Conservation (phyloP, 2,113 vertebrate species). For the Burhinus bistriatus region DNA sequence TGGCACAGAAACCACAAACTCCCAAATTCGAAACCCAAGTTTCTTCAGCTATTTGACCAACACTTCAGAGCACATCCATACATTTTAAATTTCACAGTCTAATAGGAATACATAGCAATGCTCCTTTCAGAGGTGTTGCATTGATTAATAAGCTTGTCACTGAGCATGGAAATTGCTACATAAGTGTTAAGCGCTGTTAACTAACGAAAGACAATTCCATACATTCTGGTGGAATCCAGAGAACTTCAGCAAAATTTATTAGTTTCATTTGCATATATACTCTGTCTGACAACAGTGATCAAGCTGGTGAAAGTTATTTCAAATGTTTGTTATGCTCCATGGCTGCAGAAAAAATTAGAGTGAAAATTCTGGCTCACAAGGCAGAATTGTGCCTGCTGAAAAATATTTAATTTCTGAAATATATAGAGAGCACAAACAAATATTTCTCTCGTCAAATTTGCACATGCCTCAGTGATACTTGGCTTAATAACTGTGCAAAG, state of each 20-base stretch:
- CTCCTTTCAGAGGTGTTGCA: conserved; percentile 38
- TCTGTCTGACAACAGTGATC: conserved; percentile 17
- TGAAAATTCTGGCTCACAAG: conserved; percentile 24
- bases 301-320: conserved; percentile 36
- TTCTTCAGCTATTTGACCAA: not conserved
- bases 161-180: not conserved
- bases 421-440: conserved; percentile 1
- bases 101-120: conserved; percentile 14
- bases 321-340: not conserved
- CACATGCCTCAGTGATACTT: conserved; percentile 11
- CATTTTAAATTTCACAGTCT: conserved; percentile 24
- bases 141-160: conserved; percentile 56
- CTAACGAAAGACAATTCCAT: conserved; percentile 37
- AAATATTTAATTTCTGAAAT: conserved; percentile 30
- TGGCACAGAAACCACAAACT: conserved; percentile 33
- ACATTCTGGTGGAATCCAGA: conserved; percentile 33
- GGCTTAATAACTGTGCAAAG: conserved; percentile 15
- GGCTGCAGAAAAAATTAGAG: conserved; percentile 23
- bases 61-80: conserved; percentile 23
- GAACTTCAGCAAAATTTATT: conserved; percentile 37
- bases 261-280: conserved; percentile 13
- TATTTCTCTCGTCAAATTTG: conserved; percentile 17
- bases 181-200: conserved; percentile 31
- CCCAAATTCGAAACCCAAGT: not conserved
- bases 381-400: conserved; percentile 24